phyloP scores from a whole-genome alignment of 2,797 vertebrate species.

The Notamacropus eugenii region DNA sequence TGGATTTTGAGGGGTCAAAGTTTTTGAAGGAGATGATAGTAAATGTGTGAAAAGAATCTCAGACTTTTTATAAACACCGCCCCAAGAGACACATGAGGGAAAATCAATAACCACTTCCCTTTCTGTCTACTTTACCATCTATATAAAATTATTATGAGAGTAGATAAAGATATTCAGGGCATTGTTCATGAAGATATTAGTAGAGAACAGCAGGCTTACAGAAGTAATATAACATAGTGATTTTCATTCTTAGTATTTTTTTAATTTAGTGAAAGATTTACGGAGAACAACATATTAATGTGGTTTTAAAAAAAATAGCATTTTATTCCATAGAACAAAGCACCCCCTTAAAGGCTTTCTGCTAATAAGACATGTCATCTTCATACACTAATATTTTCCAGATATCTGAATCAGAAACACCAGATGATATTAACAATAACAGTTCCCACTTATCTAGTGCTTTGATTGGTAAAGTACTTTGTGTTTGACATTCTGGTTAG shows the following conservation, averaged over 20 bases:
- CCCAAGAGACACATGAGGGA: not conserved
- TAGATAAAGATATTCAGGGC: not conserved
- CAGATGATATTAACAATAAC: not conserved
- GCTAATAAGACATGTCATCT: not conserved
- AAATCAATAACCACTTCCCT: not conserved
- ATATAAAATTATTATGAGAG: not conserved
- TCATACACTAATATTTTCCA: not conserved
- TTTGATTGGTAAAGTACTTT: not conserved
- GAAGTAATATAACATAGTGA: not conserved
- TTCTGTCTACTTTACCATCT: not conserved
- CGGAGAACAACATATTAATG: not conserved
- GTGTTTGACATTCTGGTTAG: not conserved
- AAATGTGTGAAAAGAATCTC: not conserved
- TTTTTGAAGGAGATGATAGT: not conserved
- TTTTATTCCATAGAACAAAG: not conserved
- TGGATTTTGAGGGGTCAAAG: not conserved
- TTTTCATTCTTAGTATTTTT: not conserved
- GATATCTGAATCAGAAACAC: not conserved
- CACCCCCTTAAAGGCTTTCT: not conserved
- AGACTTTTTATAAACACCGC: not conserved
- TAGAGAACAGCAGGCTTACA: not conserved
- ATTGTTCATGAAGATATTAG: not conserved
- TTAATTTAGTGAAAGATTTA: not conserved
- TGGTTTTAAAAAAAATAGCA: not conserved
- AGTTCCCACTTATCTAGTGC: not conserved